These are phyloP conservation scores for Eurystomus glaucurus DNA, from an alignment of 2,797 vertebrate species.

Conservation along the genomic window DNA sequence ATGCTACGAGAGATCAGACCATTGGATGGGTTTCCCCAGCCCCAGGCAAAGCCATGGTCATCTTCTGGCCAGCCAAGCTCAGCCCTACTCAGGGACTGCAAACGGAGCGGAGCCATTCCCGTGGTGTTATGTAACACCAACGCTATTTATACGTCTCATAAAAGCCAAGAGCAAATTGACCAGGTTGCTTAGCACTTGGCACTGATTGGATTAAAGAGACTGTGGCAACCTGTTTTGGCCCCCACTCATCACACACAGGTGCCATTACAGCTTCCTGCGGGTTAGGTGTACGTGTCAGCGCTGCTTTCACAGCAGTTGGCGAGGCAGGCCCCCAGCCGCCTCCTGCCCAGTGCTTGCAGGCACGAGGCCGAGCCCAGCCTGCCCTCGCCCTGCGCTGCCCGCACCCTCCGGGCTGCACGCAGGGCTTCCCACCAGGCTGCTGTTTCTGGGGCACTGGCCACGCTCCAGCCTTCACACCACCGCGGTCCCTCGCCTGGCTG, in stretches of 20 bases:
- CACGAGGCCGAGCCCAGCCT: background rate
- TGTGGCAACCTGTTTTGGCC: background rate
- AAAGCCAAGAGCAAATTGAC: constrained; percentile 14
- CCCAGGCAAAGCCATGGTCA: background rate
- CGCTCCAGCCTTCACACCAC: background rate
- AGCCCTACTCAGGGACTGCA: fast-evolving
- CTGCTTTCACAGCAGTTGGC: background rate
- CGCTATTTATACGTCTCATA: background rate
- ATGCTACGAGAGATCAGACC: background rate
- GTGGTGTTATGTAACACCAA: background rate
- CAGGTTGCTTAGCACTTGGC: background rate
- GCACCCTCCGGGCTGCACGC: fast-evolving
- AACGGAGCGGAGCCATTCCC: background rate
- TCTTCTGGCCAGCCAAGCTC: background rate
- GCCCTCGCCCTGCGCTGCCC: background rate
- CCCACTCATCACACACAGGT: background rate
- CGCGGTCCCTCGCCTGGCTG: fast-evolving
- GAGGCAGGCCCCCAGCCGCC: background rate
- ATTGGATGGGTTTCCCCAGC: background rate
- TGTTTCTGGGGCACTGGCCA: fast-evolving
- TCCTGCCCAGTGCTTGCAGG: background rate
- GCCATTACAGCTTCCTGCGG: background rate
- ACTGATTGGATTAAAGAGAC: constrained; percentile 36
- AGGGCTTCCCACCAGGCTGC: background rate
- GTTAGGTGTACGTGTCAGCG: background rate